phyloP scores from a whole-genome alignment of 2,888 invertebrate species.

The Pollenia griseotomentosa region DNA sequence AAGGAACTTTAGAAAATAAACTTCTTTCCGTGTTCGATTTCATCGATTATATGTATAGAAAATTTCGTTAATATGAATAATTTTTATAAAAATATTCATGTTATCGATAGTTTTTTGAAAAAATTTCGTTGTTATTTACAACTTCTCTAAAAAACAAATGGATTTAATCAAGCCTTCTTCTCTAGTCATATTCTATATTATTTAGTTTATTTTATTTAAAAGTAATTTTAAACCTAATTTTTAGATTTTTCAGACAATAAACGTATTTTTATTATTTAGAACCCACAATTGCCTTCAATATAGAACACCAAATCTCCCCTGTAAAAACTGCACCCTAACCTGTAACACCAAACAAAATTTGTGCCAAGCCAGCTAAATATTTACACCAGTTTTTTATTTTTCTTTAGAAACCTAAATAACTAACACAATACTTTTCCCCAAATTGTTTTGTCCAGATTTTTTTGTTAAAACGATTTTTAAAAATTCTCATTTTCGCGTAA shows the following conservation, averaged over 20 bases:
- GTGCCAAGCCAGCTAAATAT: conserved; percentile 16
- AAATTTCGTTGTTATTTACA: too few relatives aligned
- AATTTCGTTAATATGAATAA: too few relatives aligned
- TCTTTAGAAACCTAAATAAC: conserved; percentile 29
- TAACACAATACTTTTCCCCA: conserved; percentile 72
- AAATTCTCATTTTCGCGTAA: background rate
- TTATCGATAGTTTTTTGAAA: too few relatives aligned
- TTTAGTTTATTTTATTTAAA: too few relatives aligned
- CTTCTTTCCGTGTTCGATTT: too few relatives aligned
- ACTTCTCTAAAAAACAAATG: too few relatives aligned
- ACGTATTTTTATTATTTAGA: conserved; percentile 4
- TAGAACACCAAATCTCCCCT: conserved; percentile 64
- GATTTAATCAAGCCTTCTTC: too few relatives aligned
- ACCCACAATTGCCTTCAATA: conserved; percentile 27
- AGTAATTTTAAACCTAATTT: background rate
- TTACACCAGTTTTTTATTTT: conserved; percentile 17
- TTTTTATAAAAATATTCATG: too few relatives aligned
- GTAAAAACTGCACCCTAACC: conserved; percentile 29
- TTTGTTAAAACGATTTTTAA: background rate
- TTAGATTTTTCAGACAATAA: conserved; percentile 2
- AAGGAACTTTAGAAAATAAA: too few relatives aligned
- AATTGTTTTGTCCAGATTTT: conserved; percentile 56
- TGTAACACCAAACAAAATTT: background rate
- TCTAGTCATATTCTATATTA: too few relatives aligned
- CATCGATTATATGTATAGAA: too few relatives aligned